Evolutionary conservation across 2,888 invertebrate genomes (phyloP), one percentile per base, ranked within the genome.

Genomic region (Leptothorax acervorum): DNA sequence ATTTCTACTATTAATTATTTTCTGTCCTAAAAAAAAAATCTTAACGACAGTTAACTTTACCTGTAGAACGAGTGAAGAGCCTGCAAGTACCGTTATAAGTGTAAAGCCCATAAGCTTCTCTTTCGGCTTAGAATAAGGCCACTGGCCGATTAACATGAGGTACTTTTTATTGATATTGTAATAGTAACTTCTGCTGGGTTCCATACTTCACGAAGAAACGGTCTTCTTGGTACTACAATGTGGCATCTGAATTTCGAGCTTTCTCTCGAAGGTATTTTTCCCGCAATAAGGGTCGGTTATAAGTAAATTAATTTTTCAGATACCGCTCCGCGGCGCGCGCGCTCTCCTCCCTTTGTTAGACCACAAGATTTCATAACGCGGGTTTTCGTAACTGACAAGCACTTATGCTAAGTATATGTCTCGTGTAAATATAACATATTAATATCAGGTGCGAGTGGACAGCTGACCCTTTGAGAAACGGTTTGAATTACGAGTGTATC

Each of bases 71-170:
- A 55, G 0, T 51, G 12, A 11, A 31, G 2, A 11, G 5, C 9
- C 0, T 23, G 1, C 6, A 15, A 48, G 35, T 23, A 39, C 2
- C 0, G n/a, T 0, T 28, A 12, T 42, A 5, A 45, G 2, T 1
- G 3, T 4, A 4, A 63, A 42, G 4, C 0, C 9, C 23, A 23
- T 6, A 11, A 15, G 6, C 4, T n/a, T 60, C 23, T 35, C 35
- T 51, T 11, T 48, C 8, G 39, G 23, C 5, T 57, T 75, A 48
- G 63, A 63, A 35, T 75, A 75, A 39, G 65, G 48, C 75, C 75
- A 75, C 35, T 63, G 65, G 9, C 75, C 65, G 3, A 63, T 0
- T 15, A 63, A 18, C 3, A 9, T 23, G 9, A 63, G 48, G 15
- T 23, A 65, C 23, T 23, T 51, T 23, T n/a, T 75, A n/a, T 3